Conservation (phyloP, 2,113 vertebrate genomes). For the Atlantisia rogersi region DNA sequence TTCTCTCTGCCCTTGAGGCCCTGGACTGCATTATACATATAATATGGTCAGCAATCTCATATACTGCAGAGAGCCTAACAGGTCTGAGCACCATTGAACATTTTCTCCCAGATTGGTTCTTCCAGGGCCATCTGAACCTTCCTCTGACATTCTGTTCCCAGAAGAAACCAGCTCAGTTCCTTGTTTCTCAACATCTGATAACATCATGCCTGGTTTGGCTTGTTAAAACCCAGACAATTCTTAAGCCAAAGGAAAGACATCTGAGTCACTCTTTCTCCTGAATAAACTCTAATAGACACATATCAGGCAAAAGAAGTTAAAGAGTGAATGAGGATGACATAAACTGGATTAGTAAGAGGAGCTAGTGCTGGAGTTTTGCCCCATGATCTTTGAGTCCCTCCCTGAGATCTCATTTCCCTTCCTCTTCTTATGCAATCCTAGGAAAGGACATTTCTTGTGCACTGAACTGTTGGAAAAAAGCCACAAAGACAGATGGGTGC, state of each 20-base stretch:
- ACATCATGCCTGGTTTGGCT: neutral
- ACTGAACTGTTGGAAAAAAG: neutral
- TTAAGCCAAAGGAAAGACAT: neutral
- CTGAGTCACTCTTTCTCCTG: constrained; percentile 31
- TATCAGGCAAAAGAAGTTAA: neutral
- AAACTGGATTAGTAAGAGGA: neutral
- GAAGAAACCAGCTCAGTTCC: neutral
- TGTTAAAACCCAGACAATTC: neutral
- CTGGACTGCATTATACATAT: neutral
- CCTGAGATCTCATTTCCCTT: constrained; percentile 32
- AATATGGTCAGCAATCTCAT: neutral
- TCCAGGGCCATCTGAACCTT: neutral
- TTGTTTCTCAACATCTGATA: neutral
- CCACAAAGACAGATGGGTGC: neutral
- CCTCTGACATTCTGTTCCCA: neutral
- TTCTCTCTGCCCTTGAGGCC: neutral
- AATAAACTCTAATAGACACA: neutral
- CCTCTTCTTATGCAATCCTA: neutral
- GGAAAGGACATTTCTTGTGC: neutral
- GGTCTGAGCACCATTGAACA: neutral
- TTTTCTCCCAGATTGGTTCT: neutral
- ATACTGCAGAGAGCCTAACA: neutral
- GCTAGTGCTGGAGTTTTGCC: neutral
- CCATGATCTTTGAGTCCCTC: neutral
- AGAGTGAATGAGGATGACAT: neutral